These are phyloP conservation scores for Myotis myotis DNA, from an alignment of 2,797 vertebrate genomes.

Conservation along the genomic window DNA sequence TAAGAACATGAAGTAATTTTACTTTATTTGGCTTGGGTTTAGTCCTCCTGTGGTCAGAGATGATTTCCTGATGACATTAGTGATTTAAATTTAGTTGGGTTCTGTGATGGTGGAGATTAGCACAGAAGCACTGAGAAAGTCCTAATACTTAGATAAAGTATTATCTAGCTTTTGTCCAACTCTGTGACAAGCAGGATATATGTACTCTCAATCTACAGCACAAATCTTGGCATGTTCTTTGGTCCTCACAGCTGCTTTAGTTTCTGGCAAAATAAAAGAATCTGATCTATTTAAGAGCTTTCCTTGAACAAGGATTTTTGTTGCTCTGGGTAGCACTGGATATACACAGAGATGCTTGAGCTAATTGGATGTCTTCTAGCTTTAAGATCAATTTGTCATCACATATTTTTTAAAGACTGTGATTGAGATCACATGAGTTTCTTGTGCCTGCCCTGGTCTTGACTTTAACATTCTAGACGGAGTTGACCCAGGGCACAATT, in stretches of 20 bases:
- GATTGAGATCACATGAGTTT: not conserved
- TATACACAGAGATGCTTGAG: not conserved
- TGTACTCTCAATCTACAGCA: not conserved
- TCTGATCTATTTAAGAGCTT: not conserved
- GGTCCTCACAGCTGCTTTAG: not conserved
- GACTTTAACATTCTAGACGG: not conserved
- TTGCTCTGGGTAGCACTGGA: constrained; percentile 28
- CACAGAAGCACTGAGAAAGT: not conserved
- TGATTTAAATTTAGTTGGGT: not conserved
- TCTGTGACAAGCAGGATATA: not conserved
- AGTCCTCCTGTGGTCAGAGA: not conserved
- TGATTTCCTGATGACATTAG: not conserved
- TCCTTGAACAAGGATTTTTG: not conserved
- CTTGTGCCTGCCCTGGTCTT: not conserved
- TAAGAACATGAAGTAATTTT: not conserved
- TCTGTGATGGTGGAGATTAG: not conserved
- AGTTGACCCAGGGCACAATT: not conserved
- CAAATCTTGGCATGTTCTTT: not conserved
- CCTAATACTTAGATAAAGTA: not conserved
- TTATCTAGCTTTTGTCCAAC: not conserved
- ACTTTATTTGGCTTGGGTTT: constrained; percentile 20
- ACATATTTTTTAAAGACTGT: not conserved
- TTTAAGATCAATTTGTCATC: constrained; percentile 32
- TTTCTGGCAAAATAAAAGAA: constrained; percentile 16
- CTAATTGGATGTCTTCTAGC: constrained; percentile 8